phyloP scores from a whole-genome alignment of 2,888 invertebrate genomes.

The Onthophagus sagittarius region DNA sequence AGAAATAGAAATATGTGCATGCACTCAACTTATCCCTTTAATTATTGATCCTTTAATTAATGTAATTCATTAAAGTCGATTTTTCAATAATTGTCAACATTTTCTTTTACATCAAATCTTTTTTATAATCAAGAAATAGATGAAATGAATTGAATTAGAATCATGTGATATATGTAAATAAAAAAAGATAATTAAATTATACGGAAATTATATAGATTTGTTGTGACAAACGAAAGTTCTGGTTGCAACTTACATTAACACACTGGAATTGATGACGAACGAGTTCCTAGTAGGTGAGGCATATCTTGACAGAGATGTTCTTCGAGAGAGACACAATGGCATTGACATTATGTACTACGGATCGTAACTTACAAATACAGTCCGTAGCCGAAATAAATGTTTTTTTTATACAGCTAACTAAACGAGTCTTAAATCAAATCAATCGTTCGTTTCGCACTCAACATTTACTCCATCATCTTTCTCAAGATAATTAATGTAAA shows the following conservation, averaged over 20 bases:
- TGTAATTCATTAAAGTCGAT: no score
- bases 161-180: not conserved
- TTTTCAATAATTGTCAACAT: not conserved
- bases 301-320: constrained; percentile 28
- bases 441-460: not conserved
- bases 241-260: constrained; percentile 33
- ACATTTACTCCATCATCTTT: not conserved
- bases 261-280: constrained; percentile 21
- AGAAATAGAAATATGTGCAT: no score
- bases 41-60: no score
- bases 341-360: constrained; percentile 31
- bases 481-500: not conserved
- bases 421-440: constrained; percentile 1
- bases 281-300: constrained; percentile 23
- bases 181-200: not conserved
- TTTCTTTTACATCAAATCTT: not conserved
- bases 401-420: constrained; percentile 1
- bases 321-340: constrained; percentile 18
- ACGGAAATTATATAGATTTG: not conserved
- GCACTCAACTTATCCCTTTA: no score
- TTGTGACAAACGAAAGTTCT: constrained; percentile 13
- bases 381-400: constrained; percentile 37
- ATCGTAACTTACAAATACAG: constrained; percentile 52
- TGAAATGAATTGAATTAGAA: not conserved
- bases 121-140: not conserved